These are phyloP conservation scores for Acanthopagrus latus DNA, from an alignment of 2,797 vertebrate genomes.

Conservation along the genomic window DNA sequence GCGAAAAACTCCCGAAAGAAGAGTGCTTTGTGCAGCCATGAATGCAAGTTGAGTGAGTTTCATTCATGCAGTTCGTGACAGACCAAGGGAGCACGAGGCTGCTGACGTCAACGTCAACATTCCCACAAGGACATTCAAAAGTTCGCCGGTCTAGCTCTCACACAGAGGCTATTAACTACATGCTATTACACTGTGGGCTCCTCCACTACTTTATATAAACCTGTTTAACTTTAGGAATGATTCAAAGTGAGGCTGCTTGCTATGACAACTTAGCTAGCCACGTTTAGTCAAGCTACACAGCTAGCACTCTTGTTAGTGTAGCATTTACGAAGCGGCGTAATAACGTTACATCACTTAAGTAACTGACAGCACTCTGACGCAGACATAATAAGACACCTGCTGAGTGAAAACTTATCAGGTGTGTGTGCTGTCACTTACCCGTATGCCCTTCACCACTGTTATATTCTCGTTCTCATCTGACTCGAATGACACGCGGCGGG, in stretches of 20 bases:
- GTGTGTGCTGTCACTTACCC: conserved; percentile 88
- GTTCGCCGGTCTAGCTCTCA: not conserved
- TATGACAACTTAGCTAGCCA: conserved; percentile 7
- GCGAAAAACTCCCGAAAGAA: not conserved
- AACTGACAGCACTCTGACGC: no score
- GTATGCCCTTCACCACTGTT: conserved; percentile 97
- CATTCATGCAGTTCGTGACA: not conserved
- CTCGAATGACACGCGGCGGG: conserved; percentile 94
- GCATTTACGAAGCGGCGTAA: not conserved
- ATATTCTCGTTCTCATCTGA: conserved; percentile 95
- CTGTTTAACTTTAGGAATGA: conserved; percentile 14
- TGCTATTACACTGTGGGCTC: not conserved
- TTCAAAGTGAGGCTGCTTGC: conserved; percentile 20
- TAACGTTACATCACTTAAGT: not conserved
- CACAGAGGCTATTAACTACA: not conserved
- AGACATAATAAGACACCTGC: not conserved
- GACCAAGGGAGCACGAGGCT: conserved; percentile 2
- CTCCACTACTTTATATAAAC: not conserved
- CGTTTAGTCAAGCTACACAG: not conserved
- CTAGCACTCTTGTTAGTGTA: not conserved
- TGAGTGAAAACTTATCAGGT: not conserved
- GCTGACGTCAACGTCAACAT: conserved; percentile 54
- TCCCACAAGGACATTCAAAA: conserved; percentile 10
- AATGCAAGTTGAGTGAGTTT: not conserved
- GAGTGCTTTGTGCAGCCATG: not conserved